Evolutionary conservation across 2,888 invertebrate species (phyloP).

Genomic region (Ecliptopera silaceata): DNA sequence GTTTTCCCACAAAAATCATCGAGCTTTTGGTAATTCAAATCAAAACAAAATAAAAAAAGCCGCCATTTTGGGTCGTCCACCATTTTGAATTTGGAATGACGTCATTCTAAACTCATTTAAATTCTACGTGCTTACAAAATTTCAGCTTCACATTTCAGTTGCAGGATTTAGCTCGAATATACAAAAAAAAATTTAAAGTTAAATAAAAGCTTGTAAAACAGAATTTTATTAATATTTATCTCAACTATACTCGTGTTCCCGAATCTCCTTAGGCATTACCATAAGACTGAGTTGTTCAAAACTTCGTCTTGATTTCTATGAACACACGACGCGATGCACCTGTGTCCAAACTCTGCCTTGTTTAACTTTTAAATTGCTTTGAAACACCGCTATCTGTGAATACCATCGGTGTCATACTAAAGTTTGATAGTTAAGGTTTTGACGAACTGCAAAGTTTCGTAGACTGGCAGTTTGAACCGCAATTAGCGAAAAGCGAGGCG

Average conservation of each 20-base stretch:
- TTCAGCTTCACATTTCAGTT: no score
- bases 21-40: no score
- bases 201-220: no score
- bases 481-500: conserved; percentile 4
- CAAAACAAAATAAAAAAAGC: no score
- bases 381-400: conserved; percentile 31
- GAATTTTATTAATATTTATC: background rate
- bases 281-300: conserved; percentile 46
- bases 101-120: no score
- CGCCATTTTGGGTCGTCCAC: no score
- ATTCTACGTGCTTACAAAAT: no score
- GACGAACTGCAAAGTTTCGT: conserved; percentile 23
- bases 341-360: conserved; percentile 42
- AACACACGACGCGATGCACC: conserved; percentile 50
- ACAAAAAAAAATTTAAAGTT: no score
- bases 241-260: conserved; percentile 5
- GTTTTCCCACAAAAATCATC: no score
- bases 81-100: no score
- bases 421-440: conserved; percentile 45
- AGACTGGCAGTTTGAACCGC: background rate
- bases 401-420: conserved; percentile 23
- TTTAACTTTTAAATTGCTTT: conserved; percentile 49
- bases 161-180: no score
- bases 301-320: conserved; percentile 51
- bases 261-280: conserved; percentile 43